Evolutionary conservation across 2,797 vertebrate genomes (phyloP).

Genomic region (Cryptoprocta ferox): DNA sequence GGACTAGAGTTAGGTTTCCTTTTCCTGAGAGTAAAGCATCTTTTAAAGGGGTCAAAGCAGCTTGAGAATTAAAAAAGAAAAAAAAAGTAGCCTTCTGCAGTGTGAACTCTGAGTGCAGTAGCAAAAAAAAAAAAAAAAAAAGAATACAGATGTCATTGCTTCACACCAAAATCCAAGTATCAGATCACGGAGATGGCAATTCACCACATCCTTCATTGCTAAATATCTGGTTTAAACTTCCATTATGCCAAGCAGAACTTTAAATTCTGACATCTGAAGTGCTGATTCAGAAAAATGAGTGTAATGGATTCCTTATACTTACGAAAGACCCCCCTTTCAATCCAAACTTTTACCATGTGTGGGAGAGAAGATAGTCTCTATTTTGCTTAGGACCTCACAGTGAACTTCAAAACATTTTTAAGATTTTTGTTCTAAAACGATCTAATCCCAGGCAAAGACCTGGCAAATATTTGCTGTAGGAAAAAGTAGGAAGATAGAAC

Average conservation of each 20-base stretch:
- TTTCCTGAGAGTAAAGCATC: constrained; percentile 44
- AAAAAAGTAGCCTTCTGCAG: constrained; percentile 56
- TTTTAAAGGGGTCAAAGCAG: not conserved
- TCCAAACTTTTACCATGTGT: not conserved
- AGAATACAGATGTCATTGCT: not conserved
- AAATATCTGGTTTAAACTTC: not conserved
- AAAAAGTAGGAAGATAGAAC: not conserved
- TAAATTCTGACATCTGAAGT: constrained; percentile 29
- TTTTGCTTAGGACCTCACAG: not conserved
- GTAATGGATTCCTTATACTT: not conserved
- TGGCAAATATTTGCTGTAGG: not conserved
- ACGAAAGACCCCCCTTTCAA: not conserved
- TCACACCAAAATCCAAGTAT: not conserved
- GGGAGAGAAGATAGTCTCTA: not conserved
- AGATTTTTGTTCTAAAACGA: constrained; percentile 1
- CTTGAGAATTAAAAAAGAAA: not conserved
- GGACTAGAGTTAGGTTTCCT: not conserved
- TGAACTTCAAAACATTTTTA: constrained; percentile 26
- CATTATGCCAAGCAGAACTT: not conserved
- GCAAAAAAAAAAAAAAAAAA: constrained; percentile 44
- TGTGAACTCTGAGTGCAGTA: constrained; percentile 52
- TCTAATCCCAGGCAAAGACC: constrained; percentile 5
- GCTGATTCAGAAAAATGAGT: not conserved
- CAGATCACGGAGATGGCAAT: not conserved
- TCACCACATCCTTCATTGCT: not conserved